Percentiles rank a stretch among this genome's conserved stretches.
phyloP scores from a whole-genome alignment of 2,797 vertebrate species.

The Pseudomugil tenellus region DNA sequence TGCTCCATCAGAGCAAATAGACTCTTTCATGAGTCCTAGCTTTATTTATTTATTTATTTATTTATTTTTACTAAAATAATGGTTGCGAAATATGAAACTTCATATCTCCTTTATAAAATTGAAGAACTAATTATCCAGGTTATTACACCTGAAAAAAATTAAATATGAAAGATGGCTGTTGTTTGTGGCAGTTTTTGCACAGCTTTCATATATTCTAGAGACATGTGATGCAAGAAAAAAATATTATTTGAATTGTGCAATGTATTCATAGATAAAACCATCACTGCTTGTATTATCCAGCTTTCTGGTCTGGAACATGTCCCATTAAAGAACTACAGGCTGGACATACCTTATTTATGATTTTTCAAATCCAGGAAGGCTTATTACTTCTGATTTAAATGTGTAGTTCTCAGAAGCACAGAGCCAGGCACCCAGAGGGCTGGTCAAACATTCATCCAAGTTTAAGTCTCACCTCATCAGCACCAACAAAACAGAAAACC shows the following conservation, averaged over 20 bases:
- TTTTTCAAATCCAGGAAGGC: not conserved
- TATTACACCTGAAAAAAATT: not conserved
- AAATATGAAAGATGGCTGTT: not conserved
- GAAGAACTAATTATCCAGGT: not conserved
- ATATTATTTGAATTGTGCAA: not conserved
- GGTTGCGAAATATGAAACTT: not conserved
- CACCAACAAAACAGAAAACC: not conserved
- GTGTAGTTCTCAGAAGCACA: not conserved
- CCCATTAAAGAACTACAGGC: not conserved
- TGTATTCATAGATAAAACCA: not conserved
- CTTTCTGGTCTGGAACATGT: not conserved
- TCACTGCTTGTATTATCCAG: not conserved
- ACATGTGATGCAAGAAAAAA: not conserved
- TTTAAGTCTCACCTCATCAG: not conserved
- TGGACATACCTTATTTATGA: not conserved
- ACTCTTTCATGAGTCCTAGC: constrained; percentile 38
- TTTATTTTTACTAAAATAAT: constrained; percentile 7
- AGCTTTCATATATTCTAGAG: not conserved
- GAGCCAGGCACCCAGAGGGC: not conserved
- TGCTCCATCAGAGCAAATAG: constrained; percentile 55
- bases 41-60: no score
- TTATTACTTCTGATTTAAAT: not conserved
- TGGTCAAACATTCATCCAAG: not conserved
- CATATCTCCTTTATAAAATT: not conserved
- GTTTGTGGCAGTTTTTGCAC: not conserved